Evolutionary conservation across 2,113 vertebrate species (phyloP).

Genomic region (Brachypteracias leptosomus): DNA sequence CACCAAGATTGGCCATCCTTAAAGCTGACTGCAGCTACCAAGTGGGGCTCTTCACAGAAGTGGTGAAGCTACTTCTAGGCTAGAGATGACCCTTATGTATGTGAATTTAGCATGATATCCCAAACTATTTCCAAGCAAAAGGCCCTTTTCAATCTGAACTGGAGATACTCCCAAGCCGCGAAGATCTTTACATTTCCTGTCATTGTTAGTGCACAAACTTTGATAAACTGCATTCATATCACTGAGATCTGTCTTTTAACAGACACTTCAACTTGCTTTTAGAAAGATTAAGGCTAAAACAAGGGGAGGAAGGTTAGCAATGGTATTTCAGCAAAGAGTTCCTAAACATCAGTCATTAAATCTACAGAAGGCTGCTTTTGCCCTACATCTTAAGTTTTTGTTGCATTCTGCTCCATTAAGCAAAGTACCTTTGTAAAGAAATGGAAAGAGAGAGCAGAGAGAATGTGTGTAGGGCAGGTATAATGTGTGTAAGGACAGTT

Average conservation of each 20-base stretch:
- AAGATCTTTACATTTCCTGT: neutral
- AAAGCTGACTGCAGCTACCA: neutral
- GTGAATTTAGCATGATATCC: fast-evolving
- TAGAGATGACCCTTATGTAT: neutral
- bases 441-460: neutral
- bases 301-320: neutral
- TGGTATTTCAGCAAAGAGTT: neutral
- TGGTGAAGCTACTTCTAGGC: neutral
- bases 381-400: neutral
- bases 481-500: neutral
- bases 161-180: neutral
- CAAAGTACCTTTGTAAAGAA: neutral
- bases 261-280: neutral
- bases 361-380: neutral
- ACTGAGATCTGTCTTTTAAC: fast-evolving
- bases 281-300: neutral
- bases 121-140: fast-evolving
- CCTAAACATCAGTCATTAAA: neutral
- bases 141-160: neutral
- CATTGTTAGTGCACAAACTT: neutral
- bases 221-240: neutral
- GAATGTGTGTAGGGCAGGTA: fast-evolving
- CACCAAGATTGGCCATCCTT: neutral
- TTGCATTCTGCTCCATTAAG: neutral
- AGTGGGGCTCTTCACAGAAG: neutral